Conservation (phyloP, 1,140 invertebrate genomes). For the Dicyema japonicum region DNA sequence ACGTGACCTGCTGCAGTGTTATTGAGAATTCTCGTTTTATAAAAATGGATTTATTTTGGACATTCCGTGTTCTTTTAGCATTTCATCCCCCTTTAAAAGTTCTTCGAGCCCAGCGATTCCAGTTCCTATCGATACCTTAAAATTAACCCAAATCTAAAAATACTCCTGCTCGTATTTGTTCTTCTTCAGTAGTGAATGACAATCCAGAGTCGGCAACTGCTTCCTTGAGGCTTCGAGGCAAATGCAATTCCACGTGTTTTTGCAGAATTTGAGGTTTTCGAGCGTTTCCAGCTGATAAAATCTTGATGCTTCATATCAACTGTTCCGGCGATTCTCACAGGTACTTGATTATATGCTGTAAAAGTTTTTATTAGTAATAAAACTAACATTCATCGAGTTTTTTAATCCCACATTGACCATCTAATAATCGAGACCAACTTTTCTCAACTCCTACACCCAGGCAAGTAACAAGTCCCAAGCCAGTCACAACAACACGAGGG, state of each 20-base stretch:
- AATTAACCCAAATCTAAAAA: no score
- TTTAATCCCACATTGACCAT: constrained; percentile 34
- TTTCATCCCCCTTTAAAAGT: constrained; percentile 39
- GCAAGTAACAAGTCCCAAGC: constrained; percentile 50
- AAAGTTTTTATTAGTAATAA: no score
- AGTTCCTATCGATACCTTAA: constrained; percentile 69
- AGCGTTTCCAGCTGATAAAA: no score
- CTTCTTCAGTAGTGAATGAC: no score
- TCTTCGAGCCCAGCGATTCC: constrained; percentile 74
- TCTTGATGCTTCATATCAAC: no score
- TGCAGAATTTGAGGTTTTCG: no score
- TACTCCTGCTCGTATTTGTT: no score
- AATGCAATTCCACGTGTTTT: no score
- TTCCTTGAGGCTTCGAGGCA: no score
- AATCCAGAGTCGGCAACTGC: no score
- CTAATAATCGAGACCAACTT: constrained; percentile 38
- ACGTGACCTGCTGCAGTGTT: constrained; percentile 79
- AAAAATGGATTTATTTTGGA: constrained; percentile 63
- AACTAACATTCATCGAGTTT: constrained; percentile 19
- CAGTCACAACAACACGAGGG: constrained; percentile 82
- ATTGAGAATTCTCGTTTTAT: constrained; percentile 59
- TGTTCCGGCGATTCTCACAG: no score
- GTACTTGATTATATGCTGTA: no score
- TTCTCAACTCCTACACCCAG: constrained; percentile 35
- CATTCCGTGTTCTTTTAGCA: constrained; percentile 30